Evolutionary conservation across 2,797 vertebrate species (phyloP).

Genomic region (Enteromius anoplus): DNA sequence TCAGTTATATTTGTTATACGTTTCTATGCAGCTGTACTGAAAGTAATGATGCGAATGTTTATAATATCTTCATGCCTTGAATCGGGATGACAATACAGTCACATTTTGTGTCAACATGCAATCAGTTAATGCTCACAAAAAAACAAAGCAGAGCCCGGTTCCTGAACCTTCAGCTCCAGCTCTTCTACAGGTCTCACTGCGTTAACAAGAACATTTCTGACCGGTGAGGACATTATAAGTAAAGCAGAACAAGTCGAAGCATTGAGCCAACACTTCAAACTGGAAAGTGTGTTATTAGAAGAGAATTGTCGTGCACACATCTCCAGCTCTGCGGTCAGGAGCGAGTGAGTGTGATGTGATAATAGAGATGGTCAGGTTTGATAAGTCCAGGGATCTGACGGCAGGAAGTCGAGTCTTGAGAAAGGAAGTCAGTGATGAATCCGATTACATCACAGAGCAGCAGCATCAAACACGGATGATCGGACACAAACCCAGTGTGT

Average conservation of each 20-base stretch:
- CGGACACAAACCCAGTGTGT: neutral
- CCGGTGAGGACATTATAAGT: neutral
- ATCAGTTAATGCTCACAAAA: neutral
- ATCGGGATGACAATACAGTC: neutral
- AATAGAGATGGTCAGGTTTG: slow-evolving; percentile 64
- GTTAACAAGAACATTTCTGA: slow-evolving; percentile 3
- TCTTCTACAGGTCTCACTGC: neutral
- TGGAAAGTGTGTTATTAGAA: slow-evolving; percentile 1
- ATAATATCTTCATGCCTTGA: neutral
- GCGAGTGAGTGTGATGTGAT: slow-evolving; percentile 1
- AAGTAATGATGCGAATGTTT: neutral
- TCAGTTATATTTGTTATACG: neutral
- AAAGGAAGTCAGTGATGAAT: slow-evolving; percentile 16
- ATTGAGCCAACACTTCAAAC: neutral
- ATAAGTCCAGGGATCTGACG: slow-evolving; percentile 18
- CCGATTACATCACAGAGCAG: slow-evolving; percentile 5
- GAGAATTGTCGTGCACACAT: neutral
- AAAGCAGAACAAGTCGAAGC: neutral
- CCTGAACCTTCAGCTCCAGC: neutral
- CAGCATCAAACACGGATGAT: neutral
- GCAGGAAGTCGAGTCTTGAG: slow-evolving; percentile 30
- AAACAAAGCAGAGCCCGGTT: neutral
- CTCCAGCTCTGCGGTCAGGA: neutral
- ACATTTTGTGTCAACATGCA: neutral
- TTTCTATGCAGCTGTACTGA: neutral